Percentiles rank a stretch among this genome's conserved stretches.
Evolutionary conservation across 2,113 vertebrate species (phyloP).

Genomic region (Melanostigma gelatinosum): DNA sequence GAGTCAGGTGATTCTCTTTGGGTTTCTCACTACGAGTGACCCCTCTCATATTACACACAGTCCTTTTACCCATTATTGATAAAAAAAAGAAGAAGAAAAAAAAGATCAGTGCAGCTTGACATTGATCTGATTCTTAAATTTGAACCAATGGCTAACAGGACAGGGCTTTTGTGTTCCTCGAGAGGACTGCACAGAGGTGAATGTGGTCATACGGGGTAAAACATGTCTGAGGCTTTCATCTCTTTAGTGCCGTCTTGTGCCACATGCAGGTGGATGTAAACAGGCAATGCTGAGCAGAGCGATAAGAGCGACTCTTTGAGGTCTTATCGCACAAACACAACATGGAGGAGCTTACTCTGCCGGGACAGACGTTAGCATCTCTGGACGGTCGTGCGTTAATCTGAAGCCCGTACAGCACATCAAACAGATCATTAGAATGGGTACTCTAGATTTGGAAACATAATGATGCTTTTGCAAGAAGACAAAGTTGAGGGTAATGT

Average conservation of each 20-base stretch:
- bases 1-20: neutral
- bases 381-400: conserved; percentile 56
- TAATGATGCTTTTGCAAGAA: conserved; percentile 28
- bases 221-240: conserved; percentile 80
- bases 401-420: conserved; percentile 64
- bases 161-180: conserved; percentile 13
- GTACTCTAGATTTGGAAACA: conserved; percentile 66
- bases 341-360: conserved; percentile 66
- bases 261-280: conserved; percentile 80
- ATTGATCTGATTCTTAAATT: neutral
- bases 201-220: conserved; percentile 69
- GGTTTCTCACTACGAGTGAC: neutral
- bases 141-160: conserved; percentile 1
- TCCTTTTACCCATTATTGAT: neutral
- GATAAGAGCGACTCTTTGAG: conserved; percentile 79
- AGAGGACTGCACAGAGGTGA: conserved; percentile 52
- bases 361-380: conserved; percentile 65
- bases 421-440: conserved; percentile 78
- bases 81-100: neutral
- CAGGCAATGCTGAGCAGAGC: conserved; percentile 57
- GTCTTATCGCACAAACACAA: conserved; percentile 76
- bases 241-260: conserved; percentile 43
- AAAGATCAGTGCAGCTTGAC: neutral
- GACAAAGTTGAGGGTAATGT: conserved; percentile 1
- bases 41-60: neutral